Percentiles rank a stretch among this genome's conserved stretches.
phyloP scores from a whole-genome alignment of 2,888 invertebrate genomes.

The Nezara viridula region DNA sequence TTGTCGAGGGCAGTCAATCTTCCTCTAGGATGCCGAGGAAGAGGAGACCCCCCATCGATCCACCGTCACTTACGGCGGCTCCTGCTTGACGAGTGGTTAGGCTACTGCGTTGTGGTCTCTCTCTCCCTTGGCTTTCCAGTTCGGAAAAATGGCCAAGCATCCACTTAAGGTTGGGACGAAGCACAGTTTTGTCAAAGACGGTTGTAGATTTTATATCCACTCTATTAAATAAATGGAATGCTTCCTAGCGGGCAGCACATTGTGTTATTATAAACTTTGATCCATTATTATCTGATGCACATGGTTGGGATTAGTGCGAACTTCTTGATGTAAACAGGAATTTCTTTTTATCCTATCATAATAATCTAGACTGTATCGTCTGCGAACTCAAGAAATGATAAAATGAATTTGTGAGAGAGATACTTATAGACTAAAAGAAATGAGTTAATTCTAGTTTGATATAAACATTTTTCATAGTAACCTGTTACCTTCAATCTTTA shows the following conservation, averaged over 20 bases:
- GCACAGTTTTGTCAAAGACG: background rate
- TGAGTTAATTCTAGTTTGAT: no score
- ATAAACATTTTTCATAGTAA: no score
- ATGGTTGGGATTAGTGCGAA: no score
- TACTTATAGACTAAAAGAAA: no score
- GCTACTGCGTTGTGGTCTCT: background rate
- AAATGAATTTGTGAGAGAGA: no score
- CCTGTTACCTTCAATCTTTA: no score
- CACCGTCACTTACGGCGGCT: background rate
- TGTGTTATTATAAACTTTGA: no score
- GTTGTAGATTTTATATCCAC: background rate
- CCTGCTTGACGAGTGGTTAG: background rate
- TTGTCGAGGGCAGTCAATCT: background rate
- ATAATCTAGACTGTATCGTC: no score
- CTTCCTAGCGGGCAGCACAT: background rate
- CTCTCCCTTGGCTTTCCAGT: background rate
- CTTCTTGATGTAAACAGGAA: no score
- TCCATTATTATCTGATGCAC: no score
- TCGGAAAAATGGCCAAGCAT: background rate
- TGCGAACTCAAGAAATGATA: no score
- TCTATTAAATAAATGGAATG: background rate
- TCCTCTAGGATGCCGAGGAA: background rate
- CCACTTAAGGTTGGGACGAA: background rate
- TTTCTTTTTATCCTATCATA: no score
- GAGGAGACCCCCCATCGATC: slow-evolving; percentile 11